phyloP scores from a whole-genome alignment of 2,113 vertebrate species.

The Cyanocitta stelleri region DNA sequence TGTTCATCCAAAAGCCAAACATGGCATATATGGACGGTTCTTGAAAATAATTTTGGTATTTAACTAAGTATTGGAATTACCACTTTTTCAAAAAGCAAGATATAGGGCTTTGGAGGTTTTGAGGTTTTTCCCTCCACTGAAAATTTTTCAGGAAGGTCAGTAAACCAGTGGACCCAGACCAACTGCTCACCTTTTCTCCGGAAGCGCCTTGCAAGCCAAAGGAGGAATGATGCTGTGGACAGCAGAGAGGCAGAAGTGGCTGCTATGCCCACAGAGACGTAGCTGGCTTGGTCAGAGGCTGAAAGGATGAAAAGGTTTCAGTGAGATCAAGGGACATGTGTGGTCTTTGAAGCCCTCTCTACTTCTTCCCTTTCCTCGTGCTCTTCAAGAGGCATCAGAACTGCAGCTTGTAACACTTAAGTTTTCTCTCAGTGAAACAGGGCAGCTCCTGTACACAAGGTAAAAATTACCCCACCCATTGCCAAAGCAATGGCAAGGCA shows the following conservation, averaged over 20 bases:
- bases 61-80: not conserved
- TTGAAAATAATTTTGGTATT: not conserved
- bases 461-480: not conserved
- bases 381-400: not conserved
- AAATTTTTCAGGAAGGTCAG: not conserved
- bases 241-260: conserved; percentile 37
- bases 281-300: conserved; percentile 28
- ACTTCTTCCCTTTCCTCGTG: not conserved
- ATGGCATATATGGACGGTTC: not conserved
- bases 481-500: not conserved
- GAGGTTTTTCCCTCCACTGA: not conserved
- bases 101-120: not conserved
- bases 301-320: not conserved
- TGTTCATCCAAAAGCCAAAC: not conserved
- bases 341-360: not conserved
- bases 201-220: conserved; percentile 60
- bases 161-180: not conserved
- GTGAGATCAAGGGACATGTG: not conserved
- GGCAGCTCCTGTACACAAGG: not conserved
- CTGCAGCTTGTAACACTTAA: not conserved
- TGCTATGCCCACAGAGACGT: conserved; percentile 17
- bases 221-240: conserved; percentile 3
- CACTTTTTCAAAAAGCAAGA: not conserved
- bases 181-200: conserved; percentile 58
- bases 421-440: not conserved